Base-by-base conservation (phyloP, 1,140 invertebrate genomes). In the Onthophagus taurus region DNA sequence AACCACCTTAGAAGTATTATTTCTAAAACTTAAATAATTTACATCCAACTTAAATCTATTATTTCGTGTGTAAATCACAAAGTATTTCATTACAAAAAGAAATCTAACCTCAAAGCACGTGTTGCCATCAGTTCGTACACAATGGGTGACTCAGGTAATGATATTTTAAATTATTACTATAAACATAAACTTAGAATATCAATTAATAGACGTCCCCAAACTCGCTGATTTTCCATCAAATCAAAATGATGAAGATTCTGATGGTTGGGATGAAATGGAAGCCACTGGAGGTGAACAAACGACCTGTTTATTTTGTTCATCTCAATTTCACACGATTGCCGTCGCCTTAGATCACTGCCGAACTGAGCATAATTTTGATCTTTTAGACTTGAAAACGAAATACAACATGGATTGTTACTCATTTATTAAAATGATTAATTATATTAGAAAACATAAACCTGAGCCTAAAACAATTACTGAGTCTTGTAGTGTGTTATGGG, bases 361-460 rank as follows among this genome's bases (percentile, higher is more conserved):
- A 44, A 55, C 50, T 11, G 59, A 57, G 9, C 89, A 93, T 56
- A 70, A 71, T 35, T 83, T 93, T 57, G 76, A 83, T 63, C 70
- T 94, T 16, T 59, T 68, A 11, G 59, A 66, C 14, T 68, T 88
- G 24, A 83, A 84, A 62, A 58, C 61, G 1, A 82, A 76, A 51
- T 78, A 81, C 55, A 73, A 73, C 45, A 77, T 93, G 70, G 87
- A 92, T 59, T 81, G 79, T 54, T 87, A 90, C 64, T 80, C 78
- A 0, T 93, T 83, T 51, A 90, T 93, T 13, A 89, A 89, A 63
- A 67, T 93, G 50, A 80, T 94, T 9, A 94, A 94, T 68, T 95
- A 80, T 57, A 82, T 93, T 38, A 75, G 87, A 53, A 69, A 64
- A 19, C 68, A 78, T 38, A 77, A 78, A 52, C 59, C 76, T 13